Conservation (phyloP, 2,113 vertebrate species). For the Epinephelus cyanopodus region DNA sequence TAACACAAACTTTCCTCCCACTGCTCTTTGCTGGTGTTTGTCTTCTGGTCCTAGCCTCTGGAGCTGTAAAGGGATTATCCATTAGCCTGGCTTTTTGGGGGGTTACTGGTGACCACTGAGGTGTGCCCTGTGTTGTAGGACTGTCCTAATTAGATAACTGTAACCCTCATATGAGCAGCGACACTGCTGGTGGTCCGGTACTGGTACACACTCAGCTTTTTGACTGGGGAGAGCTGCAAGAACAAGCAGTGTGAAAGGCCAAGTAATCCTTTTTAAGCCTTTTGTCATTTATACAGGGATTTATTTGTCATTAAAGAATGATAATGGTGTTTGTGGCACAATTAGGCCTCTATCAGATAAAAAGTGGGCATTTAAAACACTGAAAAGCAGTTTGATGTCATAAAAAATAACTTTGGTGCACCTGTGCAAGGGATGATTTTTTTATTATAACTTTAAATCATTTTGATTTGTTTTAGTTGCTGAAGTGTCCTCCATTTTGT, state of each 20-base stretch:
- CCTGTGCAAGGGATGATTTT: not conserved
- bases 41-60: slow-evolving; percentile 8
- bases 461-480: not conserved
- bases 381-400: slow-evolving; percentile 9
- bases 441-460: not conserved
- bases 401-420: slow-evolving; percentile 61
- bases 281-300: slow-evolving; percentile 85
- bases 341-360: slow-evolving; percentile 37
- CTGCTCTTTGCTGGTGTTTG: slow-evolving; percentile 3
- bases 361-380: slow-evolving; percentile 27
- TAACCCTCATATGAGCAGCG: slow-evolving; percentile 89
- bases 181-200: slow-evolving; percentile 88
- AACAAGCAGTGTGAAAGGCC: slow-evolving; percentile 64
- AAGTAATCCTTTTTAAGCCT: slow-evolving; percentile 87
- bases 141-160: slow-evolving; percentile 91
- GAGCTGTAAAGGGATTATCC: slow-evolving; percentile 44
- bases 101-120: slow-evolving; percentile 75
- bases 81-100: slow-evolving; percentile 13
- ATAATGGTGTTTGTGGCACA: slow-evolving; percentile 78
- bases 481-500: slow-evolving; percentile 64
- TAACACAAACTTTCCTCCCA: not conserved
- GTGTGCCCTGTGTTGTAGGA: slow-evolving; percentile 80
- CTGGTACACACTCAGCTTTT: slow-evolving; percentile 76
- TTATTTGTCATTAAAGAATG: slow-evolving; percentile 87
- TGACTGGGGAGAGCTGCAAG: slow-evolving; percentile 43